Percentiles rank a stretch among this genome's conserved stretches.
Conservation (phyloP, 2,797 vertebrate species). For the Pristis pectinata region DNA sequence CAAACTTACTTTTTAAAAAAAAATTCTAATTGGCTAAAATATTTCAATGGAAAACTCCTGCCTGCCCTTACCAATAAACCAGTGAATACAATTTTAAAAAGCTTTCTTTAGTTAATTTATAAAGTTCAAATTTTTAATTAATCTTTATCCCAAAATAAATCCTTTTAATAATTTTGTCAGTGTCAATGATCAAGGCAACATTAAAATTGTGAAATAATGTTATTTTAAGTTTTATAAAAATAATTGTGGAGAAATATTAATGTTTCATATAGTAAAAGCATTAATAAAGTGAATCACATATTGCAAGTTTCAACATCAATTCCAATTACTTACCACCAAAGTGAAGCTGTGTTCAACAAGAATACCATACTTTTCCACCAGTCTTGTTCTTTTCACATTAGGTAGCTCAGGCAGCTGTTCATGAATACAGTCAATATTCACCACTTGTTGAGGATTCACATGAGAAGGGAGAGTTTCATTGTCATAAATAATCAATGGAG, state of each 20-base stretch:
- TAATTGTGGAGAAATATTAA: not conserved
- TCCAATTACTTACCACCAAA: constrained; percentile 71
- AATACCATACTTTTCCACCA: constrained; percentile 72
- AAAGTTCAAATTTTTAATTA: not conserved
- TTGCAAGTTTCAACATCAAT: not conserved
- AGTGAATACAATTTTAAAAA: not conserved
- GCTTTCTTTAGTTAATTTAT: not conserved
- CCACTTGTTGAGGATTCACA: constrained; percentile 61
- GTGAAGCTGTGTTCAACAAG: constrained; percentile 82
- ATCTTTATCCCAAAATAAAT: not conserved
- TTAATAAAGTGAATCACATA: not conserved
- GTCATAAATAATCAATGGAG: constrained; percentile 80
- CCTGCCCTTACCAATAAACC: not conserved
- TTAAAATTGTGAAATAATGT: not conserved
- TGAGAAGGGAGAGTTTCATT: constrained; percentile 59
- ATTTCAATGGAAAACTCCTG: not conserved
- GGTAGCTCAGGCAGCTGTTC: constrained; percentile 81
- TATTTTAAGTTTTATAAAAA: not conserved
- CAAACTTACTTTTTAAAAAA: not conserved
- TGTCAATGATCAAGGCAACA: not conserved
- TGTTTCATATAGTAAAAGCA: not conserved
- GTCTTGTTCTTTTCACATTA: constrained; percentile 66
- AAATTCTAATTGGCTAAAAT: not conserved
- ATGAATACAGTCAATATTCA: constrained; percentile 74
- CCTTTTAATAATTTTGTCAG: not conserved